phyloP scores from a whole-genome alignment of 92 coral and sea anemone genomes.

The Siderastrea siderea region DNA sequence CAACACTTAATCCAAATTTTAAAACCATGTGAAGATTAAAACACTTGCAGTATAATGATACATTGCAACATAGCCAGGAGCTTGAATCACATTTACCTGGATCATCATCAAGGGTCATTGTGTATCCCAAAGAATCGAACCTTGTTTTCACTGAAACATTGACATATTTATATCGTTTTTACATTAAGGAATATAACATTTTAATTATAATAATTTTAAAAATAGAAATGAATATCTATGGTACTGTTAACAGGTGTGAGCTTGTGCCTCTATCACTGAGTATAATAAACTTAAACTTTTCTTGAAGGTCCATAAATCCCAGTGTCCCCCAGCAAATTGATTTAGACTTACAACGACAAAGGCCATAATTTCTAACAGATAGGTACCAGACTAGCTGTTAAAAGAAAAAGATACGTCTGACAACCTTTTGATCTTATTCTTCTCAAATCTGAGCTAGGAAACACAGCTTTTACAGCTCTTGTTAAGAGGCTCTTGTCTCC shows the following conservation, averaged over 20 bases:
- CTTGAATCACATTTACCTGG: background rate
- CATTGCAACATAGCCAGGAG: background rate
- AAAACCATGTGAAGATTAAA: background rate
- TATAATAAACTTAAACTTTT: too few relatives aligned
- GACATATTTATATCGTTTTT: constrained; percentile 20
- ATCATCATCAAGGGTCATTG: background rate
- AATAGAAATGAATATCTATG: too few relatives aligned
- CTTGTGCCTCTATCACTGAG: too few relatives aligned
- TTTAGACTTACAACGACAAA: too few relatives aligned
- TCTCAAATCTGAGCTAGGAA: constrained; percentile 38
- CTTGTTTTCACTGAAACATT: constrained; percentile 39
- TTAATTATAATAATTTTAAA: too few relatives aligned
- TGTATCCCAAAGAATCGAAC: constrained; percentile 10
- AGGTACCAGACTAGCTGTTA: too few relatives aligned
- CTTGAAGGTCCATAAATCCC: too few relatives aligned
- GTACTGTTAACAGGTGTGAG: too few relatives aligned
- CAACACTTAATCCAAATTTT: background rate
- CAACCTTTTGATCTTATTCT: constrained; percentile 24
- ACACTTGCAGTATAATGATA: background rate
- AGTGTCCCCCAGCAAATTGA: too few relatives aligned
- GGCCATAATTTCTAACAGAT: too few relatives aligned
- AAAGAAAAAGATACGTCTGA: constrained; percentile 36
- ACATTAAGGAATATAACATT: constrained; percentile 10
- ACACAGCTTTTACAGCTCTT: constrained; percentile 45
- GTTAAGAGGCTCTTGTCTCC: constrained; percentile 38